Percentiles rank a stretch among this genome's conserved stretches.
Conservation (phyloP, 1,140 invertebrate genomes). For the Ectropis grisescens region DNA sequence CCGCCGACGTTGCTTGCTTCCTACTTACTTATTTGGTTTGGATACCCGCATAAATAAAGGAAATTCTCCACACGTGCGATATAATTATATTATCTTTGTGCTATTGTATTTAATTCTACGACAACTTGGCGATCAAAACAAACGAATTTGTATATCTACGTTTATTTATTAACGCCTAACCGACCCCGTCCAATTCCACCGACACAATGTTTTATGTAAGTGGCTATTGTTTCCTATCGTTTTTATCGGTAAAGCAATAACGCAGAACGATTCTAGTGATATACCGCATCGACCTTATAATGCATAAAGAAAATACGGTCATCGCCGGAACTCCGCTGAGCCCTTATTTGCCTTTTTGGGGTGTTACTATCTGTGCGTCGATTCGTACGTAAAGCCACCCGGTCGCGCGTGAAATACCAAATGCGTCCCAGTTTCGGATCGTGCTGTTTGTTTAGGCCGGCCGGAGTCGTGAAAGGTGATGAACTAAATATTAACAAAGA, state of each 20-base stretch:
- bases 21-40: constrained; percentile 49
- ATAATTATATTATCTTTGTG: constrained; percentile 28
- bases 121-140: constrained; percentile 14
- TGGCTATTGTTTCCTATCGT: constrained; percentile 27
- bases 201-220: constrained; percentile 25
- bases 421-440: constrained; percentile 48
- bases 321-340: constrained; percentile 47
- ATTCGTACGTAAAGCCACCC: constrained; percentile 54
- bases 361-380: constrained; percentile 56
- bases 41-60: constrained; percentile 53
- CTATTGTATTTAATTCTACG: too few relatives aligned
- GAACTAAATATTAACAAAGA: constrained; percentile 40
- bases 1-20: constrained; percentile 27
- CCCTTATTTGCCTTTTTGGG: constrained; percentile 57
- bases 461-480: constrained; percentile 27
- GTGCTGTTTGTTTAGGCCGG: constrained; percentile 45
- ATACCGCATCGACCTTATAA: constrained; percentile 38
- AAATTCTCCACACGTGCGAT: constrained; percentile 22
- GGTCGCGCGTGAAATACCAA: constrained; percentile 61
- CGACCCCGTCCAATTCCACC: constrained; percentile 11
- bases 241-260: constrained; percentile 35
- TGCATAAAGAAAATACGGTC: constrained; percentile 51
- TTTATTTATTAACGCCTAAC: constrained; percentile 10
- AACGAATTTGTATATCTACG: too few relatives aligned
- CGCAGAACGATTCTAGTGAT: constrained; percentile 29